These are phyloP conservation scores for Anodontia alba DNA, from an alignment of 2,888 invertebrate genomes.

Conservation along the genomic window DNA sequence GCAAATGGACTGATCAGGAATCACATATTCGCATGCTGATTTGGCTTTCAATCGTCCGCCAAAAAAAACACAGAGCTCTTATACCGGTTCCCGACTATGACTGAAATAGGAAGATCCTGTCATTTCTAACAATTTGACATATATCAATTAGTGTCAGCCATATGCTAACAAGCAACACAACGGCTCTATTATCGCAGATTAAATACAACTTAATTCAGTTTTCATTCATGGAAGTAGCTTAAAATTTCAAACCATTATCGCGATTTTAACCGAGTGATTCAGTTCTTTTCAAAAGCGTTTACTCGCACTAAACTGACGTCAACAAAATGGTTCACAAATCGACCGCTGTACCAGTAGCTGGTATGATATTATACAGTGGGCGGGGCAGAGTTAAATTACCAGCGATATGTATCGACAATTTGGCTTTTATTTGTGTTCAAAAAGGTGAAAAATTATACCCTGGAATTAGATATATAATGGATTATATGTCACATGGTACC, in stretches of 20 bases:
- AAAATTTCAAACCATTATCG: slow-evolving; percentile 39
- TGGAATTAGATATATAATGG: slow-evolving; percentile 22
- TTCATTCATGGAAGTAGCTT: slow-evolving; percentile 39
- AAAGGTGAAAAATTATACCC: slow-evolving; percentile 56
- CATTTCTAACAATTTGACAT: slow-evolving; percentile 17
- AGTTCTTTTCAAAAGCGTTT: slow-evolving; percentile 39
- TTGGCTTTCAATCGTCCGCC: too few relatives aligned
- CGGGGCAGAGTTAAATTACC: slow-evolving; percentile 50
- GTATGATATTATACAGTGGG: slow-evolving; percentile 36
- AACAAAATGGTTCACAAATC: slow-evolving; percentile 41
- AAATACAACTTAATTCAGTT: slow-evolving; percentile 39
- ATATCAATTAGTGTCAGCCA: slow-evolving; percentile 47
- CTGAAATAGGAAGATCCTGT: slow-evolving; percentile 12
- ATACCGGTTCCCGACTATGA: neutral
- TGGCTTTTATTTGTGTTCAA: slow-evolving; percentile 45
- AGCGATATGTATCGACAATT: slow-evolving; percentile 48
- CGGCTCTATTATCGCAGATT: slow-evolving; percentile 35
- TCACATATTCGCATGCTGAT: too few relatives aligned
- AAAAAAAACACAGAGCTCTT: neutral
- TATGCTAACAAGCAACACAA: slow-evolving; percentile 25
- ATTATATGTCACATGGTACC: slow-evolving; percentile 34
- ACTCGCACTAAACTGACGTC: slow-evolving; percentile 38
- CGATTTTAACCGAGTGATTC: slow-evolving; percentile 33
- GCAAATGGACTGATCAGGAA: too few relatives aligned
- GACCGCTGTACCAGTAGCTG: slow-evolving; percentile 23